A percentile compares a stretch with the other conserved stretches of the same genome.
Evolutionary conservation across 2,888 invertebrate genomes (phyloP).

Genomic region (Leptinotarsa peninsularis): DNA sequence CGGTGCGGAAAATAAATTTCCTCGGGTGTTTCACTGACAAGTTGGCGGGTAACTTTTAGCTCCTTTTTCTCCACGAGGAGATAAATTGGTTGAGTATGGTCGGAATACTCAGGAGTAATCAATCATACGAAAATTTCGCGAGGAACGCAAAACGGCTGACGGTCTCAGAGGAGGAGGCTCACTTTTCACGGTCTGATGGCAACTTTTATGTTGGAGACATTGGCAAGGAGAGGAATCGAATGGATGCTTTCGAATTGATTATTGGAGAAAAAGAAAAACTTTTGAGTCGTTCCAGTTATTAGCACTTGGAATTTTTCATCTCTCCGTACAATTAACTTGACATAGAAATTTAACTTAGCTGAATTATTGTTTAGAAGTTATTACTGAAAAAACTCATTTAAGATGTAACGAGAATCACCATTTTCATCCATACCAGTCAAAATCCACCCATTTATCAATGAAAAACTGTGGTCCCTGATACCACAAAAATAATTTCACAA

Average conservation of each 20-base stretch:
- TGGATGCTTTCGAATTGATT: background rate
- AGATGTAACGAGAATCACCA: too few relatives aligned
- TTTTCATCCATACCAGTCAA: too few relatives aligned
- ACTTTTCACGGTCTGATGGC: constrained; percentile 21
- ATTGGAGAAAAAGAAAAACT: background rate
- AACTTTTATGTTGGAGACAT: background rate
- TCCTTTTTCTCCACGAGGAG: constrained; percentile 33
- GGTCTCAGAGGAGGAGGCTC: constrained; percentile 37
- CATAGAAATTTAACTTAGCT: too few relatives aligned
- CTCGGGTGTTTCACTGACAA: constrained; percentile 43
- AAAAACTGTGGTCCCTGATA: too few relatives aligned
- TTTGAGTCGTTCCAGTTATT: too few relatives aligned
- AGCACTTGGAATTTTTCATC: too few relatives aligned
- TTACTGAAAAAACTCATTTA: too few relatives aligned
- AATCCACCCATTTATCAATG: too few relatives aligned
- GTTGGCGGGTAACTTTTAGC: constrained; percentile 39
- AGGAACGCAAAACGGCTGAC: constrained; percentile 34
- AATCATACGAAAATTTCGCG: constrained; percentile 45
- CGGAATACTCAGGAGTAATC: constrained; percentile 45
- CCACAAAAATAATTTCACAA: too few relatives aligned
- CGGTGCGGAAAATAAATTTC: constrained; percentile 34
- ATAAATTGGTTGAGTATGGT: constrained; percentile 44
- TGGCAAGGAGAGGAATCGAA: background rate
- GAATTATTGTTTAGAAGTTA: too few relatives aligned
- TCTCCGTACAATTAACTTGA: too few relatives aligned